Evolutionary conservation across 2,113 vertebrate genomes (phyloP), one percentile per base, ranked within the genome.

Genomic region (Girardinichthys multiradiatus): DNA sequence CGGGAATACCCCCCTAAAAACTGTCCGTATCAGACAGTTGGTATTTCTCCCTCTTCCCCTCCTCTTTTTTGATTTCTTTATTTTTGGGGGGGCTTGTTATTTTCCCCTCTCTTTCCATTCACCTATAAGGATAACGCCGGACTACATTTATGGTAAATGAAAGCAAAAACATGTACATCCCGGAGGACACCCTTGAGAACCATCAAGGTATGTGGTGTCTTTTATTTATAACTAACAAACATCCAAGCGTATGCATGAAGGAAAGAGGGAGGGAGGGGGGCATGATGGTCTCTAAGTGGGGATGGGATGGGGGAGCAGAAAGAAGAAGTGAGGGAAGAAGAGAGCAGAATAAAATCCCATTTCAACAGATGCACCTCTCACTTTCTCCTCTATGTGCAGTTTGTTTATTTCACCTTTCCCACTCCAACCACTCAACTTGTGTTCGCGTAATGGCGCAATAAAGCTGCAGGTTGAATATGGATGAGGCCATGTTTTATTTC

Each of bases 151-250:
- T 93, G 92, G 92, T 93, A 88, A 93, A 93, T 93, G 92, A 93
- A 90, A 93, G 92, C 88, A 93, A 92, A 92, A 93, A 93, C 92
- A 93, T 93, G 92, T 93, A 93, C 87, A 93, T 93, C 89, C 92
- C 92, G 88, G 92, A 93, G 89, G 92, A 93, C 83, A 93, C 88
- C 90, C 89, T 93, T 91, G 92, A 93, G 88, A 93, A 92, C 75
- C 92, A 93, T 92, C 92, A 93, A 93, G 92, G 92, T 93, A 93
- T 64, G 92, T 92, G 57, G 64, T 70, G 72, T 39, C 14, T 80
- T 77, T 30, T 37, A 31, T 86, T 82, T 62, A 15, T 31, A 71
- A 78, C 58, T 81, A 77, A 68, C 64, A 84, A 87, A 84, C 73
- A 87, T 83, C 42, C 81, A 86, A 89, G 72, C 88, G 78, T 80